These are phyloP conservation scores for Entomobrya proxima DNA, from an alignment of 2,888 invertebrate genomes.

Conservation along the genomic window DNA sequence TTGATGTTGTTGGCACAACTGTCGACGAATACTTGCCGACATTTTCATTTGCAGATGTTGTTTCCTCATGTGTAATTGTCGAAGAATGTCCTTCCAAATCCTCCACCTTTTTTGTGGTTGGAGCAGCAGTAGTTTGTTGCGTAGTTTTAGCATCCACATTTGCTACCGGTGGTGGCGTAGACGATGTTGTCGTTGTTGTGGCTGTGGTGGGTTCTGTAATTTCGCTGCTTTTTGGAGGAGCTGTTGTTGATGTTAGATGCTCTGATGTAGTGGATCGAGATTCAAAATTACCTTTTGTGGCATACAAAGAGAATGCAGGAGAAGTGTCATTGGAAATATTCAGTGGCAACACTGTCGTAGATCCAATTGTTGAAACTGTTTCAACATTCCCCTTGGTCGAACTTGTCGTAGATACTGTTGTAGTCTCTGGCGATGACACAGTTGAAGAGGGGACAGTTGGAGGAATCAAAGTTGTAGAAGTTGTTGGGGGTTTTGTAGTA, in stretches of 20 bases:
- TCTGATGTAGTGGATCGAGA: neutral
- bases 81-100: neutral
- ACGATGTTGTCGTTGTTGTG: constrained; percentile 22
- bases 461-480: neutral
- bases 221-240: neutral
- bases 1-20: neutral
- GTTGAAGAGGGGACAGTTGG: no score
- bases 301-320: neutral
- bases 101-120: neutral
- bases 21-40: neutral
- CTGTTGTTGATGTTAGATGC: neutral
- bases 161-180: neutral
- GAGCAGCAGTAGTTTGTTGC: neutral
- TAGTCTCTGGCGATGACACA: neutral
- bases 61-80: neutral
- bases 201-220: constrained; percentile 16
- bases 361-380: neutral
- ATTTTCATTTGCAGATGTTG: neutral
- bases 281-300: neutral
- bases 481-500: neutral
- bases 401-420: neutral
- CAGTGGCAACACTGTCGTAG: neutral
- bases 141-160: neutral
- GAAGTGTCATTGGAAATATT: neutral
- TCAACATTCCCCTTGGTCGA: neutral